Conservation (phyloP, 2,113 vertebrate genomes). For the Xenotilapia flavipinnis region DNA sequence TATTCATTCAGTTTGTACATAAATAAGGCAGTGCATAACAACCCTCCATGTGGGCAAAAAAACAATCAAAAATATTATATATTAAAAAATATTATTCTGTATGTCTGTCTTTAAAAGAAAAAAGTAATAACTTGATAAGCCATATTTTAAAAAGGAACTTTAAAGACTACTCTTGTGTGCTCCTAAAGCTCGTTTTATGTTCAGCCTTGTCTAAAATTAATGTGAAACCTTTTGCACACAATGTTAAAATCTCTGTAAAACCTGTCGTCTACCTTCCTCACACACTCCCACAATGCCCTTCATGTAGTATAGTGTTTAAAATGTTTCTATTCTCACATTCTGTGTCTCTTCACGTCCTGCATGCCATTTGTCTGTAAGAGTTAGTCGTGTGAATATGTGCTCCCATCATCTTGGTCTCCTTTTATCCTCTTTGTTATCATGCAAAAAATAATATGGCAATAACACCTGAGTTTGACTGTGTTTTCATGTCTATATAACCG, state of each 20-base stretch:
- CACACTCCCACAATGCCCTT: not conserved
- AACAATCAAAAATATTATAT: slow-evolving; percentile 16
- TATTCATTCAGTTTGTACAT: slow-evolving; percentile 58
- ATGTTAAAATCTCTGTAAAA: slow-evolving; percentile 42
- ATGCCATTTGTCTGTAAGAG: slow-evolving; percentile 65
- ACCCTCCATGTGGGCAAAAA: slow-evolving; percentile 44
- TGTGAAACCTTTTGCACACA: slow-evolving; percentile 60
- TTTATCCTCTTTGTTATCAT: slow-evolving; percentile 44
- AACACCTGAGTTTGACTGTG: slow-evolving; percentile 66
- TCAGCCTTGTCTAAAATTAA: slow-evolving; percentile 46
- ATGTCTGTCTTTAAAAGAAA: slow-evolving; percentile 57
- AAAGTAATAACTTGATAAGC: slow-evolving; percentile 73
- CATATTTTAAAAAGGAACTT: slow-evolving; percentile 74
- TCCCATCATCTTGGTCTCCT: not conserved
- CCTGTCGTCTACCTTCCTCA: slow-evolving; percentile 1
- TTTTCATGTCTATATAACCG: slow-evolving; percentile 52
- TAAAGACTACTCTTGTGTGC: slow-evolving; percentile 52
- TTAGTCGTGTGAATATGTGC: slow-evolving; percentile 59
- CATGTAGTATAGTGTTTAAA: slow-evolving; percentile 46
- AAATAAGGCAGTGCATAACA: slow-evolving; percentile 31
- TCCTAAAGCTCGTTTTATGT: slow-evolving; percentile 56
- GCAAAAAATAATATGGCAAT: slow-evolving; percentile 69
- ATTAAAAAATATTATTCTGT: slow-evolving; percentile 39
- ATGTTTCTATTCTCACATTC: slow-evolving; percentile 43
- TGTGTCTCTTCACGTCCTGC: slow-evolving; percentile 51